A percentile compares a stretch with the other conserved stretches of the same genome.
phyloP scores from a whole-genome alignment of 2,888 invertebrate species.

The Neria commutata region DNA sequence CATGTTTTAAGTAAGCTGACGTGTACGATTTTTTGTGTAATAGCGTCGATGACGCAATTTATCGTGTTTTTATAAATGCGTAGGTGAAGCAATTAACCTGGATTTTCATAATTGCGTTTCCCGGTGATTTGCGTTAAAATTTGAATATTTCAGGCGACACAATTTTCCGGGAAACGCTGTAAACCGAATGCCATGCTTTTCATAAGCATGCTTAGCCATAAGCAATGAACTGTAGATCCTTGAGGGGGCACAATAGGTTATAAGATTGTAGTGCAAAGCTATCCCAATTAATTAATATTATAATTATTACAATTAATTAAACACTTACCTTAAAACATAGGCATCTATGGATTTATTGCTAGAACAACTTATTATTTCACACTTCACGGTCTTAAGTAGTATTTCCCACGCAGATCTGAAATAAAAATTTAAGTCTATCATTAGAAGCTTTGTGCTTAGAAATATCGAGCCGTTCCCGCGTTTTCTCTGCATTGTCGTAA shows the following conservation, averaged over 20 bases:
- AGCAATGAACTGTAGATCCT: no score
- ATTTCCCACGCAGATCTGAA: slow-evolving; percentile 86
- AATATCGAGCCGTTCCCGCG: neutral
- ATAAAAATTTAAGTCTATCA: slow-evolving; percentile 43
- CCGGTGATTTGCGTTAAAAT: no score
- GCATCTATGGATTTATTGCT: slow-evolving; percentile 91
- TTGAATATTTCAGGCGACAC: no score
- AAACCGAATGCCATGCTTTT: no score
- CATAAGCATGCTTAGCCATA: no score
- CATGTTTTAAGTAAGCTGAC: no score
- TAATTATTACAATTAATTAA: neutral
- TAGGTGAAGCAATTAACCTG: no score
- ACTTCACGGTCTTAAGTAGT: slow-evolving; percentile 87
- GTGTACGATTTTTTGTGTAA: no score
- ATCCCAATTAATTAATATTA: neutral
- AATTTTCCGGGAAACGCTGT: no score
- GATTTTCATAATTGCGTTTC: no score
- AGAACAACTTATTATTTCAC: slow-evolving; percentile 93
- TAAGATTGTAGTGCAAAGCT: neutral
- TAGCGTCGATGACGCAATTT: no score
- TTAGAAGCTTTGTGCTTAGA: neutral
- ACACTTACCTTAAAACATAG: slow-evolving; percentile 88
- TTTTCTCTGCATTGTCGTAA: neutral
- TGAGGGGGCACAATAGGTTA: neutral
- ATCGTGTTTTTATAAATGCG: no score